Percentiles rank a stretch among this genome's conserved stretches.
Conservation (phyloP, 2,797 vertebrate species). For the Gymnoscopelus microlampas region DNA sequence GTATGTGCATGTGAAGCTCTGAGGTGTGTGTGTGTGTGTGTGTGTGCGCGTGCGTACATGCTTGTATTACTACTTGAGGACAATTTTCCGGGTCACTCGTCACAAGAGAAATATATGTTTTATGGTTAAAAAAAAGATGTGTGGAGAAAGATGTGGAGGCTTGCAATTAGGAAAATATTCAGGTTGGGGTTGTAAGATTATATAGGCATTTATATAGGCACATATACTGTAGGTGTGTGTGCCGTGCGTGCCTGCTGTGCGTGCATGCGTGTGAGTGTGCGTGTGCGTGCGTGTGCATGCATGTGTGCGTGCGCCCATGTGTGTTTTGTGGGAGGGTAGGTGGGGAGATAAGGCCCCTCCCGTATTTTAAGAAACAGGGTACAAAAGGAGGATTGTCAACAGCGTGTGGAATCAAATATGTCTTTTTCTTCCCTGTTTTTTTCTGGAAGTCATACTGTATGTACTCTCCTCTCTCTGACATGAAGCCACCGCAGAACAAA, state of each 20-base stretch:
- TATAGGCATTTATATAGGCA: too few relatives aligned
- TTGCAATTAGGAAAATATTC: too few relatives aligned
- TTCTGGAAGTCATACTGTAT: background rate
- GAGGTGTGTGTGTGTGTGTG: conserved; percentile 1
- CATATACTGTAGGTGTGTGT: too few relatives aligned
- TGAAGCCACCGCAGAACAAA: too few relatives aligned
- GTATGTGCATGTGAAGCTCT: background rate
- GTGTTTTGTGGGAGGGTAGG: background rate
- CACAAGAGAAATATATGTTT: too few relatives aligned
- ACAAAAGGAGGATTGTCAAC: background rate
- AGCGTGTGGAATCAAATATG: background rate
- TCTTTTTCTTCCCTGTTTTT: background rate
- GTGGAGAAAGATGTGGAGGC: too few relatives aligned
- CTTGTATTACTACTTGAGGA: too few relatives aligned
- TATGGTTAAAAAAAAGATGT: too few relatives aligned
- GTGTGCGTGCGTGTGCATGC: background rate
- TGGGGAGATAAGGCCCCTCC: conserved; percentile 21
- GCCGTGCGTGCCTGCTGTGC: too few relatives aligned
- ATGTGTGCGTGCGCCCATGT: background rate
- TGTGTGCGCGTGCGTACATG: background rate
- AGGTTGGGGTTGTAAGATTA: too few relatives aligned
- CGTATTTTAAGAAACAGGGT: background rate
- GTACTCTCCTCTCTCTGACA: too few relatives aligned
- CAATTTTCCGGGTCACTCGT: too few relatives aligned
- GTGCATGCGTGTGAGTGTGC: background rate